Conservation (phyloP, 2,888 invertebrate genomes). For the Ormyrus thymus region DNA sequence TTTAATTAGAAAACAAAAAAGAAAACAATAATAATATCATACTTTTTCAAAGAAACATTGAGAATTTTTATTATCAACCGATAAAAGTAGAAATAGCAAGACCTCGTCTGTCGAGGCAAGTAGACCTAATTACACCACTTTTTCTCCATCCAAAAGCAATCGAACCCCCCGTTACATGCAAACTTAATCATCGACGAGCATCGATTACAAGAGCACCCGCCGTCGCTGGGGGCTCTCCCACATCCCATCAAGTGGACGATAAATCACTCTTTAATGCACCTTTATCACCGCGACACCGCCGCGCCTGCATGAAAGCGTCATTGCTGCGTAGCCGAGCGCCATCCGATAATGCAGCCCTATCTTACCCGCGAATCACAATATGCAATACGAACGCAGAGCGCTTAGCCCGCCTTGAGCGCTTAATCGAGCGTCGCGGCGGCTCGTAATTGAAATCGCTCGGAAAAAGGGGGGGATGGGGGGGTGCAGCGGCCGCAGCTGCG, state of each 20-base stretch:
- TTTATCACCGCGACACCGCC: not conserved
- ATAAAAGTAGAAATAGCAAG: no score
- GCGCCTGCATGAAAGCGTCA: constrained; percentile 16
- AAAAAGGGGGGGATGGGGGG: not conserved
- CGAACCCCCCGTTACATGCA: no score
- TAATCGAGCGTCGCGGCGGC: constrained; percentile 34
- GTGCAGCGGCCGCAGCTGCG: no score
- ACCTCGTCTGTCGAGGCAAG: no score
- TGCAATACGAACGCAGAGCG: constrained; percentile 9
- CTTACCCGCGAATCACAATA: constrained; percentile 8
- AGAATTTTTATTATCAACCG: no score
- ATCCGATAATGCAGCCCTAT: not conserved
- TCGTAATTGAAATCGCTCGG: constrained; percentile 41
- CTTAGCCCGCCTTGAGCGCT: constrained; percentile 15
- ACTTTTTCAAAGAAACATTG: no score
- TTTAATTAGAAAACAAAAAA: no score
- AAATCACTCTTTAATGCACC: constrained; percentile 16
- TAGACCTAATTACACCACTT: no score
- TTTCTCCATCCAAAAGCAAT: no score
- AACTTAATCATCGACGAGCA: no score
- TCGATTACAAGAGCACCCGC: no score
- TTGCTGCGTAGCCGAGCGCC: not conserved
- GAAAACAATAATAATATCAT: no score
- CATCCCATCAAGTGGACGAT: constrained; percentile 5
- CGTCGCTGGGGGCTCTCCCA: not conserved